phyloP scores from a whole-genome alignment of 2,797 vertebrate species.

The Falco rusticolus region DNA sequence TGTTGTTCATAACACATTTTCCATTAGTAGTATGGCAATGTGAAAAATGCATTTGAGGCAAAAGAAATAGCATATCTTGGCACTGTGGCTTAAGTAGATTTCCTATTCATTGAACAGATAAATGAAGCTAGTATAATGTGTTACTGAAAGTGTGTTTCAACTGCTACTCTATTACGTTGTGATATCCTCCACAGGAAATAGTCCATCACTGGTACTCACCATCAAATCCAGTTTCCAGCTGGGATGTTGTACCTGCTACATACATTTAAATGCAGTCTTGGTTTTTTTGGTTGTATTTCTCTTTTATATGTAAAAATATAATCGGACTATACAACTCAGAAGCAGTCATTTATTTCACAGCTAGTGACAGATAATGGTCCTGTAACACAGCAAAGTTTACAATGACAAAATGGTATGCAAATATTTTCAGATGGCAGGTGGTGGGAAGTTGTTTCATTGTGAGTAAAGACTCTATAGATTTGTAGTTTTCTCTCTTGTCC shows the following conservation, averaged over 20 bases:
- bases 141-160: conserved; percentile 67
- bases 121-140: conserved; percentile 73
- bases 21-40: conserved; percentile 60
- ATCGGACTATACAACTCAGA: background rate
- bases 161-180: conserved; percentile 54
- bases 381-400: background rate
- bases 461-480: background rate
- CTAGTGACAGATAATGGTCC: conserved; percentile 20
- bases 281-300: conserved; percentile 21
- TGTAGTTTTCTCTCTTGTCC: background rate
- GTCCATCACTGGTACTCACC: conserved; percentile 63
- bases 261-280: conserved; percentile 39
- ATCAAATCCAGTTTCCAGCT: conserved; percentile 72
- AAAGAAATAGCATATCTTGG: conserved; percentile 70
- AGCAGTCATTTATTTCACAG: conserved; percentile 44
- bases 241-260: conserved; percentile 32
- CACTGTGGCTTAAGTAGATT: conserved; percentile 74
- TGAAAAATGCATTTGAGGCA: conserved; percentile 73
- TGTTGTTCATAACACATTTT: conserved; percentile 65
- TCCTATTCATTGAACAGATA: conserved; percentile 81
- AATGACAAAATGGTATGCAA: background rate
- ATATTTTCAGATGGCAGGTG: background rate
- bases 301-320: conserved; percentile 58
- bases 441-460: background rate
- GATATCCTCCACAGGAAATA: conserved; percentile 67